Evolutionary conservation across 2,113 vertebrate genomes (phyloP), one percentile per base, ranked within the genome.

Genomic region (Daphoenositta chrysoptera): DNA sequence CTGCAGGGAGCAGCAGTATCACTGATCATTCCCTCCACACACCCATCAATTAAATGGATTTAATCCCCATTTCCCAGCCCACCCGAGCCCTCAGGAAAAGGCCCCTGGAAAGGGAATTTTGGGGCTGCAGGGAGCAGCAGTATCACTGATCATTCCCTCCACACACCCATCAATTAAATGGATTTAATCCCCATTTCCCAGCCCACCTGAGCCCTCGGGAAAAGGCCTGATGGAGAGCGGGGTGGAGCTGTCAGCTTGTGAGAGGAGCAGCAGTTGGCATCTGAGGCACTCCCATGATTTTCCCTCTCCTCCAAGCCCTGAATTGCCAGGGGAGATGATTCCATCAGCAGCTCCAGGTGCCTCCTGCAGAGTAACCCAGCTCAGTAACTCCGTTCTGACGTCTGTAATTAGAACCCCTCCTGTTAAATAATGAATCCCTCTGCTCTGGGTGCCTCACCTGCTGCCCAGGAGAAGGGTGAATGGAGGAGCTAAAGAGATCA

Each of bases 371-470:
- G 87, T 26, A 56, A 48, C 63, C 60, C 3, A 72, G 45, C 73
- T 44, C 48, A 48, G 92, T 89, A 89, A 96, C 71, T 90, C 57
- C 45, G 93, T 76, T 79, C 93, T 48, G 26, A 11, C 0, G 26
- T 26, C 58, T 21, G 83, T 93, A 97, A 97, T 97, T 91, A 95
- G 85, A 90, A 39, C 89, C 77, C 24, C 33, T 57, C 89, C 86
- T 50, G 90, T 44, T 97, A 96, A 97, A 96, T 97, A 95, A 96
- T 92, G 35, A 93, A 94, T 79, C 84, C 44, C 68, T 76, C 33
- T 45, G 15, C 60, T 83, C 78, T 64, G 61, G 45, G 56, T 44
- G 15, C 33, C n/a, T 94, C 35, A 13, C 7, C 1, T 9, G 5
- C 81, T 50, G n/a, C 23, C 61, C 50, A n/a, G 54, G n/a, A 51